phyloP scores from a whole-genome alignment of 92 coral and sea anemone genomes.

The Porites cylindrica region DNA sequence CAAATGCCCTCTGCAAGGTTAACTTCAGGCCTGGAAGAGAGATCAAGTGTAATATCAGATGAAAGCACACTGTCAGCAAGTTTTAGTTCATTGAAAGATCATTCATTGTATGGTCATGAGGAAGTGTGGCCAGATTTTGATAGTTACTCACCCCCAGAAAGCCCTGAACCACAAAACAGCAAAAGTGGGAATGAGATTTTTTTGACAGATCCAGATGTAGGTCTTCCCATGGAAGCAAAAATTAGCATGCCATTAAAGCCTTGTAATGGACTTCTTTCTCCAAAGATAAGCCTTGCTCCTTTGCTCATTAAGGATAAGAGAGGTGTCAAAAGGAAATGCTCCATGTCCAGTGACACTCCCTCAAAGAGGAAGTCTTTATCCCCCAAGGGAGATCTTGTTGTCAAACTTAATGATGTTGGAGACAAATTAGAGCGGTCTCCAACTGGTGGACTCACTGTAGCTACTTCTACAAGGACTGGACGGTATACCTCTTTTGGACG shows the following conservation, averaged over 20 bases:
- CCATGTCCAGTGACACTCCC: background rate
- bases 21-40: background rate
- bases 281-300: constrained; percentile 30
- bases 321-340: background rate
- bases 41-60: background rate
- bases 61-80: background rate
- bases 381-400: constrained; percentile 6
- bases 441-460: constrained; percentile 21
- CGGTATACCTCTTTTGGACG: constrained; percentile 24
- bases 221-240: background rate
- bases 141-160: constrained; percentile 56
- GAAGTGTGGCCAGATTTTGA: constrained; percentile 12
- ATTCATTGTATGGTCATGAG: constrained; percentile 16
- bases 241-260: background rate
- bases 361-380: background rate
- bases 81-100: constrained; percentile 16
- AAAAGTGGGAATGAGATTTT: background rate
- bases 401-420: constrained; percentile 21
- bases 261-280: background rate
- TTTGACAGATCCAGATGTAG: background rate
- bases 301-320: background rate
- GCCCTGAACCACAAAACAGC: background rate
- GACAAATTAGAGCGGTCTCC: constrained; percentile 6
- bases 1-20: background rate
- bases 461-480: background rate